Evolutionary conservation across 2,797 vertebrate genomes (phyloP).

Genomic region (Esox masquinongy): DNA sequence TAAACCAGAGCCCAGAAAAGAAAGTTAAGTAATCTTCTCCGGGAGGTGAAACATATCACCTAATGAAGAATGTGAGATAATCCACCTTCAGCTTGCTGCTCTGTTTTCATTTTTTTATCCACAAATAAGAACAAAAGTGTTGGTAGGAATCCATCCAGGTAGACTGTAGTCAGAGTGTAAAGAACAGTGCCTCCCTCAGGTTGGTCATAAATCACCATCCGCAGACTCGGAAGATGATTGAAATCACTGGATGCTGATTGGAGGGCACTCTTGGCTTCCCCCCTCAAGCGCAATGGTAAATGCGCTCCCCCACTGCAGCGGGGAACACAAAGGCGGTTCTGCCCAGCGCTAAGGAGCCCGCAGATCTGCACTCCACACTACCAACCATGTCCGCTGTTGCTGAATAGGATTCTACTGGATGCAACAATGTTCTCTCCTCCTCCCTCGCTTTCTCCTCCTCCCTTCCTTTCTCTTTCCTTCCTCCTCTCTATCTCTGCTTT

Average conservation of each 20-base stretch:
- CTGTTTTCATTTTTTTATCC: conserved; percentile 39
- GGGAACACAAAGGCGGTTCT: conserved; percentile 58
- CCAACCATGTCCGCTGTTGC: conserved; percentile 27
- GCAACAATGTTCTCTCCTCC: conserved; percentile 46
- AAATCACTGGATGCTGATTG: conserved; percentile 65
- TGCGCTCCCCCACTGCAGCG: conserved; percentile 67
- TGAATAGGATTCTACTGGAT: conserved; percentile 49
- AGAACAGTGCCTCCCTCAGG: conserved; percentile 51
- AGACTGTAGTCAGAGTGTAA: conserved; percentile 46
- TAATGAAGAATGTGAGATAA: conserved; percentile 31
- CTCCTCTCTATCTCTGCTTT: neutral
- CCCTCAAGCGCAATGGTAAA: conserved; percentile 60
- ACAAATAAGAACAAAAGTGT: conserved; percentile 33
- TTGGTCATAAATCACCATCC: conserved; percentile 66
- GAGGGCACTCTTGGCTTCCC: conserved; percentile 63
- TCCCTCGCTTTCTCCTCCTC: neutral
- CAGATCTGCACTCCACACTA: conserved; percentile 52
- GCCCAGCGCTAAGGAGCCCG: conserved; percentile 41
- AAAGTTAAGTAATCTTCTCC: conserved; percentile 59
- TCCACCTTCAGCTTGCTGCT: conserved; percentile 56
- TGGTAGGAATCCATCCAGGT: conserved; percentile 49
- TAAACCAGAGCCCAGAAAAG: neutral
- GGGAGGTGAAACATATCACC: conserved; percentile 12
- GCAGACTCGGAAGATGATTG: conserved; percentile 57
- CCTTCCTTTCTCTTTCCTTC: conserved; percentile 1